A percentile compares a stretch with the other conserved stretches of the same genome.
Evolutionary conservation across 2,797 vertebrate genomes (phyloP).

Genomic region (Psittacula derbiana): DNA sequence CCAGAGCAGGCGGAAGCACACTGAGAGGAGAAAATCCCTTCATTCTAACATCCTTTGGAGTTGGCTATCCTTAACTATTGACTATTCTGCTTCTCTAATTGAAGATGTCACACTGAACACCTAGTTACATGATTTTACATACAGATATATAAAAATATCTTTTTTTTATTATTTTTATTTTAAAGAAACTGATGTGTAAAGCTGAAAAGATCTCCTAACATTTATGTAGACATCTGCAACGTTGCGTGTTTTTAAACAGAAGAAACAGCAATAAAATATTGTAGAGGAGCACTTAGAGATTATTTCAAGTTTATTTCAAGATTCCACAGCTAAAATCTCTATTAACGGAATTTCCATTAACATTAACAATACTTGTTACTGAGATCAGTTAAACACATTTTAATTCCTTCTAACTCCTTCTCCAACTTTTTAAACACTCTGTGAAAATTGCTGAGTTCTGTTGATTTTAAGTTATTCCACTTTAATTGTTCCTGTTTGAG

Average conservation of each 20-base stretch:
- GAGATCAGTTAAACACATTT: not conserved
- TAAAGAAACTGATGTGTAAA: not conserved
- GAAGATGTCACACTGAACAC: not conserved
- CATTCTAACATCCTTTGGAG: not conserved
- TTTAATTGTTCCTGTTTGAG: not conserved
- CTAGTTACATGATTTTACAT: not conserved
- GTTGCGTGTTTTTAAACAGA: not conserved
- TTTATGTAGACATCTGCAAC: not conserved
- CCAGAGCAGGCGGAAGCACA: not conserved
- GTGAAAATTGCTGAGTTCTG: not conserved
- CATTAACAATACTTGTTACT: not conserved
- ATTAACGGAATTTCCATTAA: not conserved
- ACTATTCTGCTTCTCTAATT: not conserved
- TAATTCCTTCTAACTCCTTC: not conserved
- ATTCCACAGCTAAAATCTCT: not conserved
- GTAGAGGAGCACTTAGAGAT: not conserved
- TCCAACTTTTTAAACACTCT: not conserved
- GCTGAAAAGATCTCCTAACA: not conserved
- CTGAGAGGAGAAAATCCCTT: not conserved
- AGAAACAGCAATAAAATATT: not conserved
- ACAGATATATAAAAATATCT: accelerated
- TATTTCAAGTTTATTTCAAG: not conserved
- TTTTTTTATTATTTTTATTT: too few species aligned
- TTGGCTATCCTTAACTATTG: not conserved
- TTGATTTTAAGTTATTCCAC: not conserved